Conservation (phyloP, 2,888 invertebrate genomes). For the Bombylius discolor region DNA sequence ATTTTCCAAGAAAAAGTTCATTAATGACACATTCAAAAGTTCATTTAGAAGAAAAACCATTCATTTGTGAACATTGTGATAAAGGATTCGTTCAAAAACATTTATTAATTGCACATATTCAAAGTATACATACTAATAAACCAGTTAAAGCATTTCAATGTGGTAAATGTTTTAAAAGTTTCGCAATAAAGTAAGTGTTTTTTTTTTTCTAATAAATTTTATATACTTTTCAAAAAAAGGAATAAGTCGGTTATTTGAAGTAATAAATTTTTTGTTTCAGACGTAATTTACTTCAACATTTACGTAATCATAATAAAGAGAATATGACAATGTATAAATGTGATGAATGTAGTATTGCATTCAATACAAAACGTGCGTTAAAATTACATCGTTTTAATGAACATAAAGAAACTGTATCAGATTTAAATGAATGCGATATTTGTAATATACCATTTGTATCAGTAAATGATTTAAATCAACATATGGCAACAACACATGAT, state of each 20-base stretch:
- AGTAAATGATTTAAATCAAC: conserved; percentile 17
- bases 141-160: conserved; percentile 20
- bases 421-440: conserved; percentile 19
- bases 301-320: conserved; percentile 17
- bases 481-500: conserved; percentile 17
- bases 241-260: background rate
- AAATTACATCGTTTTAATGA: conserved; percentile 19
- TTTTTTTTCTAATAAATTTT: background rate
- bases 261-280: conserved; percentile 10
- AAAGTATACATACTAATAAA: conserved; percentile 3
- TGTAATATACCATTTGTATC: conserved; percentile 18
- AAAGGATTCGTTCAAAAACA: conserved; percentile 34
- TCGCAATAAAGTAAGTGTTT: conserved; percentile 23
- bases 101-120: conserved; percentile 10
- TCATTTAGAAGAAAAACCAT: conserved; percentile 12
- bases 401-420: conserved; percentile 17
- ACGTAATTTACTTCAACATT: conserved; percentile 18
- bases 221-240: no score
- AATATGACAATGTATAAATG: conserved; percentile 16
- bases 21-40: conserved; percentile 11
- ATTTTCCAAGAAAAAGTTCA: conserved; percentile 12
- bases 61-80: conserved; percentile 10
- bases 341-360: conserved; percentile 18
- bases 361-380: conserved; percentile 18
- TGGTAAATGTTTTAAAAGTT: conserved; percentile 26